phyloP scores from a whole-genome alignment of 2,797 vertebrate genomes.

The Dicrostonyx torquatus region DNA sequence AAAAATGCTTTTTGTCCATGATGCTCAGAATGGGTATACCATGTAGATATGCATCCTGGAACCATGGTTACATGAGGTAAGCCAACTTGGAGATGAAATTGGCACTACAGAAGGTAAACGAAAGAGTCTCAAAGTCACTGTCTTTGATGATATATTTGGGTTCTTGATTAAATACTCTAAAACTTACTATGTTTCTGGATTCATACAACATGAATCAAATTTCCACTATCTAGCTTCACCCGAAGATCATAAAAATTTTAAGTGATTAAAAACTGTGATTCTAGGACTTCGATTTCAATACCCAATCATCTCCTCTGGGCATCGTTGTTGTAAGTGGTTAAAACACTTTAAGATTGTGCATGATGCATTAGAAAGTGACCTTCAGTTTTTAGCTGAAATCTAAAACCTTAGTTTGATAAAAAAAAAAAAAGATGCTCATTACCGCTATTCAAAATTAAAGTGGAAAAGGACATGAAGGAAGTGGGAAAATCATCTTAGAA shows the following conservation, averaged over 20 bases:
- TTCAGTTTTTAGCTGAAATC: background rate
- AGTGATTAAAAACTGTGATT: background rate
- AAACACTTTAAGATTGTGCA: background rate
- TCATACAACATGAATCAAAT: background rate
- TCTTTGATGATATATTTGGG: background rate
- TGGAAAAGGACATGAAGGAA: background rate
- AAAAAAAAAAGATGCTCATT: background rate
- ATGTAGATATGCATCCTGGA: background rate
- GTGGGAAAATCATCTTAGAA: background rate
- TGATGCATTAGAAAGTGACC: background rate
- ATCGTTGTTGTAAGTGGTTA: background rate
- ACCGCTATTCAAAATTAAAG: background rate
- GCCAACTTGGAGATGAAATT: background rate
- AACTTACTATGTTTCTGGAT: background rate
- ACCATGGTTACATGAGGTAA: background rate
- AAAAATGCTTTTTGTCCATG: background rate
- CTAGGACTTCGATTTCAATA: background rate
- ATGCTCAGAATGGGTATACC: background rate
- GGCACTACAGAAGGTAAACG: background rate
- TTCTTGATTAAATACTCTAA: background rate
- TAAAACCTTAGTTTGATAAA: no score
- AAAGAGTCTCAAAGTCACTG: background rate
- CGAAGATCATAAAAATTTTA: background rate
- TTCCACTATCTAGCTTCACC: background rate
- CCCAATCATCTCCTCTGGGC: background rate